phyloP scores from a whole-genome alignment of 2,797 vertebrate species.

The Uromys caudimaculatus region DNA sequence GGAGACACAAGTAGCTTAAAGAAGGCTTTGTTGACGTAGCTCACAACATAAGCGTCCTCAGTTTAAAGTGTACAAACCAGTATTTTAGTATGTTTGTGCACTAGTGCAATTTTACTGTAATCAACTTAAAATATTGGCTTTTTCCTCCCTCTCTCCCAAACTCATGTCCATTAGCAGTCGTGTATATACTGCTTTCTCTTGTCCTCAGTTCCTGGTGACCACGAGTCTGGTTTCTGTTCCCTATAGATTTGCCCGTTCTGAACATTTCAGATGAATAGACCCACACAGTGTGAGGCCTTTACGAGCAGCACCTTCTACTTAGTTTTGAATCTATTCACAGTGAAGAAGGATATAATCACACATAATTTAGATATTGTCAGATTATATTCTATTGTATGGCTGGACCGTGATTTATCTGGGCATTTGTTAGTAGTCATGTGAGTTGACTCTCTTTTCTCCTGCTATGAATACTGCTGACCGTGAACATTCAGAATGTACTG shows the following conservation, averaged over 20 bases:
- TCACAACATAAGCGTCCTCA: neutral
- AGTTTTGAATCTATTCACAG: neutral
- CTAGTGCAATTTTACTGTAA: neutral
- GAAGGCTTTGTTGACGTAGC: neutral
- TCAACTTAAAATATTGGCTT: neutral
- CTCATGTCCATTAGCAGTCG: neutral
- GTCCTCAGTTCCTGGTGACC: neutral
- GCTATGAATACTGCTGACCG: neutral
- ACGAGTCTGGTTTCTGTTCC: neutral
- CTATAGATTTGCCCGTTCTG: neutral
- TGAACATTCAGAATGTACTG: neutral
- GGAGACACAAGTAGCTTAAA: neutral
- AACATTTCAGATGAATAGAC: neutral
- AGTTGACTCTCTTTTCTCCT: neutral
- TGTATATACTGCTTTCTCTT: neutral
- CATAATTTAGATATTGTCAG: conserved; percentile 1
- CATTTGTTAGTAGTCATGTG: neutral
- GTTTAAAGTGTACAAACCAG: neutral
- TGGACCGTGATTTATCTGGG: neutral
- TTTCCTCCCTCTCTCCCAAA: neutral
- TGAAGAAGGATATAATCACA: neutral
- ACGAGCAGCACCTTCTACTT: neutral
- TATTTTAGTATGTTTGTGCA: neutral
- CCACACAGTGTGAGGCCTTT: neutral
- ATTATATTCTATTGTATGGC: neutral